These are phyloP conservation scores for Amblyornis subalaris DNA, from an alignment of 2,113 vertebrate species.

Conservation along the genomic window DNA sequence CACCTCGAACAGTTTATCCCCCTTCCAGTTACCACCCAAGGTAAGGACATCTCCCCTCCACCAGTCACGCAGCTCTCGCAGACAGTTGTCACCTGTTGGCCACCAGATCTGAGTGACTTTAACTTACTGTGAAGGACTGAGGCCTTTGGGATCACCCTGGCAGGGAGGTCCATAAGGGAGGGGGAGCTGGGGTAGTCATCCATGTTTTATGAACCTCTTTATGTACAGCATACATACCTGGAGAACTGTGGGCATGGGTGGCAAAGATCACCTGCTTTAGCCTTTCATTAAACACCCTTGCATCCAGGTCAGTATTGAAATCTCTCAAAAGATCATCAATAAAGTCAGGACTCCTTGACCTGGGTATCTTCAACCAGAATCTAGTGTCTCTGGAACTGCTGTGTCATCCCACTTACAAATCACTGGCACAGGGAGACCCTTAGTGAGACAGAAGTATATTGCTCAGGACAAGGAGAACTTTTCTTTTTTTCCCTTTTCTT, in stretches of 20 bases:
- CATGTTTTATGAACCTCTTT: not conserved
- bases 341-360: not conserved
- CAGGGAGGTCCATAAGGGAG: not conserved
- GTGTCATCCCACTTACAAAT: not conserved
- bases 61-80: fast-evolving
- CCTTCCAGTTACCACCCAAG: not conserved
- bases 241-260: not conserved
- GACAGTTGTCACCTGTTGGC: not conserved
- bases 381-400: not conserved
- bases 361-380: not conserved
- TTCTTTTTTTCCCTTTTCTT: not conserved
- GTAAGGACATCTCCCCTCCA: not conserved
- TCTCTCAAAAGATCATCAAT: not conserved
- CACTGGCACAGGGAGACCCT: not conserved
- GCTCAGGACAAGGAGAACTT: not conserved
- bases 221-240: not conserved
- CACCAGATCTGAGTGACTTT: not conserved
- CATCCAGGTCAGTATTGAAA: not conserved
- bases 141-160: not conserved
- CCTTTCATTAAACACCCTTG: not conserved
- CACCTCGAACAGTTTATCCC: not conserved
- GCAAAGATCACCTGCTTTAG: not conserved
- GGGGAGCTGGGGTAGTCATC: not conserved
- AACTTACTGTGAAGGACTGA: not conserved
- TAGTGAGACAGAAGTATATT: not conserved